Evolutionary conservation across 1,140 invertebrate genomes (phyloP).

Genomic region (Lepidurus packardi): DNA sequence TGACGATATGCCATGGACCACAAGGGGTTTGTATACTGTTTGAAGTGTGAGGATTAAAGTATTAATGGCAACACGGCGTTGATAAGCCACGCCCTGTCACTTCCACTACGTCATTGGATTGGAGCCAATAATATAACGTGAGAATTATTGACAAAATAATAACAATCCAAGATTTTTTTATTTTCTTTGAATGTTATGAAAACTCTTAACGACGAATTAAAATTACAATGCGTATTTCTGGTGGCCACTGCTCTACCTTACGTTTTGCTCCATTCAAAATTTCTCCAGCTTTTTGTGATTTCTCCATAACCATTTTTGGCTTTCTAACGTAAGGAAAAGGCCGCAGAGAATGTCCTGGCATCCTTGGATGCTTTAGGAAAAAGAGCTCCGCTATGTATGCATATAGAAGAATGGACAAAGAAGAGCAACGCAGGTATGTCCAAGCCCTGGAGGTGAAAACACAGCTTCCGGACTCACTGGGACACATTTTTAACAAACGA

Average conservation of each 20-base stretch:
- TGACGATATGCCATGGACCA: too few relatives aligned
- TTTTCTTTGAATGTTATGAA: too few relatives aligned
- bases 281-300: background rate
- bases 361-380: background rate
- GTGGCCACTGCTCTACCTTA: background rate
- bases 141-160: too few relatives aligned
- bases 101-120: too few relatives aligned
- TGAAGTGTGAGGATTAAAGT: too few relatives aligned
- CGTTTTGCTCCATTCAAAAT: background rate
- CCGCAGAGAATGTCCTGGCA: background rate
- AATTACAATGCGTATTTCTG: background rate
- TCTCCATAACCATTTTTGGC: background rate
- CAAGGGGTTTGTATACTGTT: too few relatives aligned
- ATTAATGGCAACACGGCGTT: too few relatives aligned
- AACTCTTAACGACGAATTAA: background rate
- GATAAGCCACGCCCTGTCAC: too few relatives aligned
- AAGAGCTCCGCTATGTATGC: background rate
- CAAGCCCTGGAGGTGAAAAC: background rate
- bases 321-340: background rate
- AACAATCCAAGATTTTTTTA: too few relatives aligned
- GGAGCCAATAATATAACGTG: too few relatives aligned
- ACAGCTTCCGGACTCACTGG: background rate
- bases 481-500: background rate
- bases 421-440: conserved; percentile 8
- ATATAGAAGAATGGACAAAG: background rate